These are phyloP conservation scores for Trogon melanurus DNA, from an alignment of 2,113 vertebrate species.

Conservation along the genomic window DNA sequence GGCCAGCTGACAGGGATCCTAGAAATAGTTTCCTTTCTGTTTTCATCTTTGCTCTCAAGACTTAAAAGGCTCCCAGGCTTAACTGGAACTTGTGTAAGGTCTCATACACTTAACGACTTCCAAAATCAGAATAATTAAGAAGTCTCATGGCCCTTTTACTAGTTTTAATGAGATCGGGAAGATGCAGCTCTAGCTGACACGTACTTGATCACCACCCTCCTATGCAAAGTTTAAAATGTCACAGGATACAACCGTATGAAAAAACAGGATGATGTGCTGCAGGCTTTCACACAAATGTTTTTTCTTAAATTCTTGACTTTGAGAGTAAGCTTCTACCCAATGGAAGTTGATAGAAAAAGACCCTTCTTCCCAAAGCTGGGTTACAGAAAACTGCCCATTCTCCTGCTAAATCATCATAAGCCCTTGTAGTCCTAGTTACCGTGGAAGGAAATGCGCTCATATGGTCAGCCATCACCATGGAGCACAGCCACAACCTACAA, in stretches of 20 bases:
- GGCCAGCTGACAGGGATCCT: background rate
- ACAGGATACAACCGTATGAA: background rate
- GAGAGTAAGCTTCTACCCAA: background rate
- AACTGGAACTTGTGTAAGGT: background rate
- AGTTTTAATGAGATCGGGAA: background rate
- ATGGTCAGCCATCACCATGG: background rate
- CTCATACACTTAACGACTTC: background rate
- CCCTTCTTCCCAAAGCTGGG: background rate
- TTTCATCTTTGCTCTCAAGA: background rate
- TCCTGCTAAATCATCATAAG: background rate
- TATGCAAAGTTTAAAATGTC: background rate
- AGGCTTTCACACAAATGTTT: background rate
- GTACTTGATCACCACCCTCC: background rate
- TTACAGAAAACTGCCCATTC: background rate
- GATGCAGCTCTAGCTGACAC: background rate
- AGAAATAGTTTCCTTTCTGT: background rate
- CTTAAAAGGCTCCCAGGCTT: background rate
- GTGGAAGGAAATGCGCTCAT: rapidly evolving
- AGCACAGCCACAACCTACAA: background rate
- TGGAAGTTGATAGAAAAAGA: background rate
- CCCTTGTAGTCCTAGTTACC: background rate
- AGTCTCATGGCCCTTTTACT: background rate
- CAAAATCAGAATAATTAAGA: background rate
- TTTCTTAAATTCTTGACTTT: background rate
- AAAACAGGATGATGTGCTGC: background rate